Evolutionary conservation across 2,797 vertebrate species (phyloP).

Genomic region (Malacoraja senta): DNA sequence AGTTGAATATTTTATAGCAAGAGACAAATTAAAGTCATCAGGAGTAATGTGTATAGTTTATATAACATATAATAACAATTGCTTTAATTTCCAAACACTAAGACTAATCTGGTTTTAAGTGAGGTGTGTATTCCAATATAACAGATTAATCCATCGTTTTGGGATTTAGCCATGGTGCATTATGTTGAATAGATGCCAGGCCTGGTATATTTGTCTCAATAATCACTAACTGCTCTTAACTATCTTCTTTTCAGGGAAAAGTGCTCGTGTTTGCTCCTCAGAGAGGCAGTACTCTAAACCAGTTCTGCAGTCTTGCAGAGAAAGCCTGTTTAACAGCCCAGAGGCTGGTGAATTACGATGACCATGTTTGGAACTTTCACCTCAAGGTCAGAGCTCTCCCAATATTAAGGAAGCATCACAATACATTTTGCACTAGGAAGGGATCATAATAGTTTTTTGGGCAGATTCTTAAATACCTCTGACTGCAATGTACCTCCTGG

Average conservation of each 20-base stretch:
- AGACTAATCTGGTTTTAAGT: not conserved
- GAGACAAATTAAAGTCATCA: not conserved
- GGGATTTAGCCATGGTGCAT: not conserved
- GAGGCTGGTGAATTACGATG: slow-evolving; percentile 88
- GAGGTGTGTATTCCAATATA: not conserved
- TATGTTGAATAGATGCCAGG: not conserved
- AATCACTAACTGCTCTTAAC: not conserved
- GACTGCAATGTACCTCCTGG: slow-evolving; percentile 28
- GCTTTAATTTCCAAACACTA: not conserved
- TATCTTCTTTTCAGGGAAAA: slow-evolving; percentile 66
- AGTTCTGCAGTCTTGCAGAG: slow-evolving; percentile 86
- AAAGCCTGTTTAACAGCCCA: slow-evolving; percentile 76
- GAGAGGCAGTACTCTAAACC: slow-evolving; percentile 80
- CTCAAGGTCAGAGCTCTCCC: slow-evolving; percentile 74
- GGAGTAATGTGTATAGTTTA: not conserved
- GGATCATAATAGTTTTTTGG: slow-evolving; percentile 68
- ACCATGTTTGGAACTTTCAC: slow-evolving; percentile 88
- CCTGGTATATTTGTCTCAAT: not conserved
- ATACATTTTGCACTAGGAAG: slow-evolving; percentile 69
- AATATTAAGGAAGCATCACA: slow-evolving; percentile 62
- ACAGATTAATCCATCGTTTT: not conserved
- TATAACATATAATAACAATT: not conserved
- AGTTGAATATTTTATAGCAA: not conserved
- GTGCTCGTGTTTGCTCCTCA: slow-evolving; percentile 85
- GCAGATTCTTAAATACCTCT: slow-evolving; percentile 41